Evolutionary conservation across 1,140 invertebrate genomes (phyloP), one percentile per base, ranked within the genome.

Genomic region (Melitaea cinxia): DNA sequence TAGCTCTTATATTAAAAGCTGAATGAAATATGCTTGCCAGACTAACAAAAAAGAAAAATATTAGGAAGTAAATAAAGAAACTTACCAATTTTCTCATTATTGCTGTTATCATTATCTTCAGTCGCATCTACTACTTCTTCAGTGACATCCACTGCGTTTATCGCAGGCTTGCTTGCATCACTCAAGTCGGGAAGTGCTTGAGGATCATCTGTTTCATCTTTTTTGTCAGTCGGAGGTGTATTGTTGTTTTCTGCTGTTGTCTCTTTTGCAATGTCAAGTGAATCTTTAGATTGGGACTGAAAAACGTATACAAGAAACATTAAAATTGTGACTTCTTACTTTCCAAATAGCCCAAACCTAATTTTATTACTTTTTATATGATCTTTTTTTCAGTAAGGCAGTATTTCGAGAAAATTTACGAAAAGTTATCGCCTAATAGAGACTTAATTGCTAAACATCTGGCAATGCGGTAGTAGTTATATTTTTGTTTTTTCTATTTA

Each of bases 11-110:
- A n/a, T n/a, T n/a, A n/a, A n/a, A n/a, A n/a, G n/a, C n/a, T n/a
- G n/a, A n/a, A n/a, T n/a, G n/a, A n/a, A n/a, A n/a, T n/a, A n/a
- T n/a, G n/a, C n/a, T n/a, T n/a, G n/a, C n/a, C n/a, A n/a, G n/a
- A n/a, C n/a, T n/a, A n/a, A n/a, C n/a, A n/a, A n/a, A n/a, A n/a
- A n/a, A n/a, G n/a, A n/a, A n/a, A n/a, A n/a, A 33, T 30, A 30
- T 30, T 30, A 30, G 28, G 1, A 6, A 30, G 7, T 30, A 5
- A 33, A 12, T 0, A n/a, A n/a, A n/a, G 30, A 12, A 2, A 33
- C 45, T 54, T 26, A 66, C 64, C 56, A 55, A 26, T 66, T 33
- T 15, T n/a, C n/a, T n/a, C n/a, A n/a, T n/a, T n/a, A n/a, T n/a
- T n/a, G n/a, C n/a, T n/a, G n/a, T n/a, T n/a, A n/a, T n/a, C 57